Base-by-base conservation (phyloP, 1,140 invertebrate genomes). In the Ptiloglossa arizonensis region DNA sequence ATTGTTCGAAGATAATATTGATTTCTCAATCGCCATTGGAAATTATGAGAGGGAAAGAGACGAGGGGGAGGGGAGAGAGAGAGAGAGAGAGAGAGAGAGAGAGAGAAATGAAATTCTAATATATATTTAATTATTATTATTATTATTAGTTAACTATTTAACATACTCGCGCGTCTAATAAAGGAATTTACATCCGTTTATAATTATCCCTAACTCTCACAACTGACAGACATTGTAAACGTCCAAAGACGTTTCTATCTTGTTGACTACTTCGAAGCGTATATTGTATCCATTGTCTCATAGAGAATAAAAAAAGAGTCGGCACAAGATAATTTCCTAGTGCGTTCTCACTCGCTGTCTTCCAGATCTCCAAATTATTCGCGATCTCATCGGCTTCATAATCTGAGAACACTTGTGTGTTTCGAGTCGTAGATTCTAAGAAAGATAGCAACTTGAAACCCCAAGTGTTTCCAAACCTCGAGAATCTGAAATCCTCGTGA, bases 41-140 rank as follows among this genome's bases (percentile, higher is more conserved):
- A 22, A 62, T 50, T 13, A 57, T 64, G 17, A 78, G 48, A 59
- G 60, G 9, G 4, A n/a, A n/a, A n/a, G n/a, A n/a, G n/a, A n/a
- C n/a, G 48, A 52, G 38, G 69, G 62, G 3, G 46, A 48, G 68
- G 50, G 29, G n/a, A n/a, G 9, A 67, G 32, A 74, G 15, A 27
- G 32, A 67, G 35, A 62, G 48, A 52, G 38, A 73, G 62, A 5
- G 46, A 48, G 29, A 46, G 68, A 59, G 24, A 59, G 22, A 60
- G 57, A 73, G 57, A 78, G 79, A 69, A 35, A 79, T 77, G 66
- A 85, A 85, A 84, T 81, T 84, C 54, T 85, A 85, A 85, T 85
- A 85, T 85, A 85, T 85, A 85, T 84, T 85, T 85, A 81, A 84
- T 85, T 85, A 73, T 85, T 85, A 84, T 85, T 81, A 64, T 62